phyloP scores from a whole-genome alignment of 2,113 vertebrate genomes.

The Panthera uncia region DNA sequence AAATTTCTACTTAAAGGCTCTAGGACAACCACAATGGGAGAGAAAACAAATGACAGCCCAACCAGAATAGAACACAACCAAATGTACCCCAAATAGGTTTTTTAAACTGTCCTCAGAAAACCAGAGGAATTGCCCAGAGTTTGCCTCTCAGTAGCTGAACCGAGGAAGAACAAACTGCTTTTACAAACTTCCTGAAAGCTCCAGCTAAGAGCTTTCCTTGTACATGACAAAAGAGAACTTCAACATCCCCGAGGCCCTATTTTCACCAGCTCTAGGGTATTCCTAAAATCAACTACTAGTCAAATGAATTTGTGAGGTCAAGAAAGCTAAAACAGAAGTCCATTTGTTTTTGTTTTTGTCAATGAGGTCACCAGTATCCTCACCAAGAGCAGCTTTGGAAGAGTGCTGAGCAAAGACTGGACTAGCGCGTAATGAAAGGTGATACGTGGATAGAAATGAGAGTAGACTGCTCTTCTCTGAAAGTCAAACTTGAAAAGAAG shows the following conservation, averaged over 20 bases:
- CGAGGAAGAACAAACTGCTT: neutral
- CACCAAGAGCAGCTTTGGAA: slow-evolving; percentile 10
- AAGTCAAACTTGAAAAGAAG: neutral
- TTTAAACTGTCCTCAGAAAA: slow-evolving; percentile 34
- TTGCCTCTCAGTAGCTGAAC: neutral
- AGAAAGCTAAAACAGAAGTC: slow-evolving; percentile 28
- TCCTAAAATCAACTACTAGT: slow-evolving; percentile 13
- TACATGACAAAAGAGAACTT: neutral
- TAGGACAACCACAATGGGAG: neutral
- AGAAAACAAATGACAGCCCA: neutral
- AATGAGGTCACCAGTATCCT: neutral
- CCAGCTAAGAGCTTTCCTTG: neutral
- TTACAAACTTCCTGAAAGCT: neutral
- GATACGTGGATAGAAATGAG: neutral
- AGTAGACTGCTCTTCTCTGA: neutral
- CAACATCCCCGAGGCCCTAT: neutral
- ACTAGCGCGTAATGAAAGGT: neutral
- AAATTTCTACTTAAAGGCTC: neutral
- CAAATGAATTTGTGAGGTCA: neutral
- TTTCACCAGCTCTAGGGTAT: neutral
- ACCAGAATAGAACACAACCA: neutral
- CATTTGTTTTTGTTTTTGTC: neutral
- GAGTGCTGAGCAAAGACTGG: neutral
- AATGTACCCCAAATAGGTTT: neutral
- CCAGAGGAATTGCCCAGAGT: neutral